Evolutionary conservation across 2,888 invertebrate genomes (phyloP).

Genomic region (Serrognathus titanus): DNA sequence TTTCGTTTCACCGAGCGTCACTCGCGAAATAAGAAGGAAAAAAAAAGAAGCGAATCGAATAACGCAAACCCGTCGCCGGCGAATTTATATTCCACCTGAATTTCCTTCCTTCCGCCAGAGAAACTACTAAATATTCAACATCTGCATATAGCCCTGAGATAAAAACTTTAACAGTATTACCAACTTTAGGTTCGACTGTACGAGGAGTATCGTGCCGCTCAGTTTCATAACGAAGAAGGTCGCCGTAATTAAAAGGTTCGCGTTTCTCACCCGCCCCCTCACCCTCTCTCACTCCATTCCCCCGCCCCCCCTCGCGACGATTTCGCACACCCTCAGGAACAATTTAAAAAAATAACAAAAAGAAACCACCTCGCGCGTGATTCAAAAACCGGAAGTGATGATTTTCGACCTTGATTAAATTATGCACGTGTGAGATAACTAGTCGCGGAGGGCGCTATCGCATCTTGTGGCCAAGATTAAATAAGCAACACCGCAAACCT

Average conservation of each 20-base stretch:
- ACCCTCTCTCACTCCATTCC: not conserved
- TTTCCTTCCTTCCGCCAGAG: not conserved
- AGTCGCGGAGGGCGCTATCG: constrained; percentile 23
- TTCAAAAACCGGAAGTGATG: not conserved
- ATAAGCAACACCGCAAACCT: constrained; percentile 28
- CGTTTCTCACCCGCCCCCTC: constrained; percentile 24
- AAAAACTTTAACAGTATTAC: constrained; percentile 15
- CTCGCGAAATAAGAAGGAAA: no score
- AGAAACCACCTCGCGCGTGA: not conserved
- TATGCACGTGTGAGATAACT: not conserved
- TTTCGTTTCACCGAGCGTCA: no score
- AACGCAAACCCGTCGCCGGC: no score
- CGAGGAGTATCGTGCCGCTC: not conserved
- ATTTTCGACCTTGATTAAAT: not conserved
- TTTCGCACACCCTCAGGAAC: no score
- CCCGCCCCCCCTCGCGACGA: no score
- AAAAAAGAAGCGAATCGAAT: no score
- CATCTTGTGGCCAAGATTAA: constrained; percentile 28
- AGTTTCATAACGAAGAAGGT: constrained; percentile 35
- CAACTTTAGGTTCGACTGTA: constrained; percentile 11
- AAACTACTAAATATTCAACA: constrained; percentile 10
- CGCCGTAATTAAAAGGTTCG: constrained; percentile 33
- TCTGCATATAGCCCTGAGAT: constrained; percentile 5
- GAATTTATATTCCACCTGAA: no score
- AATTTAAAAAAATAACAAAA: no score